Base-by-base conservation (phyloP, 2,888 invertebrate species). In the Drosophila hamatofila region DNA sequence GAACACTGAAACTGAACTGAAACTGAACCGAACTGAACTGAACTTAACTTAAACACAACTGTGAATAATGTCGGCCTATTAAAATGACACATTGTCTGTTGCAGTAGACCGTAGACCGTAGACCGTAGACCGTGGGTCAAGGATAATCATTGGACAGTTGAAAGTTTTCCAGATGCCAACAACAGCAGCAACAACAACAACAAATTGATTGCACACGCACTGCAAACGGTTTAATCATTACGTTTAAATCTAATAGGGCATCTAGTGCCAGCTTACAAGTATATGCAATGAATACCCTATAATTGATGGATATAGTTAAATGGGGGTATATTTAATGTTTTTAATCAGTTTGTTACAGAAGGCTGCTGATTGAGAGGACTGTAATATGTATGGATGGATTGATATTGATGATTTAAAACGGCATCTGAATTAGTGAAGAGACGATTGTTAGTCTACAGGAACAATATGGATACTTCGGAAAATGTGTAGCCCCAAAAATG, bases 181-280 rank as follows among this genome's bases (percentile, higher is more conserved):
- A 35, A 37, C 35, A 41, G 16, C 44, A 44, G 0, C 44, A 56
- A 16, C 49, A 49, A 23, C 44, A 56, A 42, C 42, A 55, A 25
- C 46, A 73, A 82, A 69, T 75, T 77, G 68, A 79, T 73, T 84
- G 66, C 59, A 58, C 77, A 74, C 59, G 71, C 77, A 77, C 39
- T 30, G 58, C 9, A 56, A 60, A 61, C 23, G 76, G 79, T 68
- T 89, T 89, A 89, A 85, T 85, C 85, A 89, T 80, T 85, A 83
- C 83, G 75, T 86, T 85, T 85, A 89, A 85, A 85, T 85, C 85
- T 82, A 82, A 81, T 85, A 79, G 77, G 62, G 65, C 71, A 64
- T 46, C 46, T 61, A 63, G 65, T 51, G 54, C 35, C 62, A 56
- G 42, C 64, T 65, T 57, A 67, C 64, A 63, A 61, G 58, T 16